Evolutionary conservation across 2,113 vertebrate species (phyloP).

Genomic region (Clinocottus analis): DNA sequence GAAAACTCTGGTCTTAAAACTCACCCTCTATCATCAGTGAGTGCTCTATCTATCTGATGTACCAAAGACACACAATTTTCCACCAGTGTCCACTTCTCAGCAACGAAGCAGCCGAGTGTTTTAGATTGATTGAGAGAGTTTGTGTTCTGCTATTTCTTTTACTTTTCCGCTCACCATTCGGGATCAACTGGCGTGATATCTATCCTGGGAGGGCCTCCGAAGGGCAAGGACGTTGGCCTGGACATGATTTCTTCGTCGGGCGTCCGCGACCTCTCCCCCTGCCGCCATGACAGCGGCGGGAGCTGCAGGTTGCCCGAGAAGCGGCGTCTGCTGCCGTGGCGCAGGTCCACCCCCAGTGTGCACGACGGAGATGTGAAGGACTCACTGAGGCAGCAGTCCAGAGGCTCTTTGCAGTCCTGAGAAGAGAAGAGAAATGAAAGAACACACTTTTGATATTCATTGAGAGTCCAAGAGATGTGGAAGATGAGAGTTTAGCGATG

Average conservation of each 20-base stretch:
- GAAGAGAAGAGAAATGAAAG: background rate
- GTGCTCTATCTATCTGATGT: background rate
- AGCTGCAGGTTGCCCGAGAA: conserved; percentile 94
- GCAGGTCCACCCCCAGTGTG: conserved; percentile 92
- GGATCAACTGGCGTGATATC: conserved; percentile 93
- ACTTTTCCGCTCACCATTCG: conserved; percentile 86
- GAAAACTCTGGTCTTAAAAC: background rate
- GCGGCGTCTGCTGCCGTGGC: conserved; percentile 89
- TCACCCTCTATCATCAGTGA: background rate
- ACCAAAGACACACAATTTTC: background rate
- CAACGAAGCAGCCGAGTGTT: background rate
- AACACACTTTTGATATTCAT: background rate
- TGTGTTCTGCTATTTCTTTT: background rate
- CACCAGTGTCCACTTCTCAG: background rate
- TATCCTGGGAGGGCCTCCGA: conserved; percentile 90
- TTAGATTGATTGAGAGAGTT: background rate
- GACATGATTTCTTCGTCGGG: conserved; percentile 89
- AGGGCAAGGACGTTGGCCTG: conserved; percentile 91
- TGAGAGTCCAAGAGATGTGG: background rate
- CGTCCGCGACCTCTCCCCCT: conserved; percentile 87
- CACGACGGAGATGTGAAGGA: conserved; percentile 91
- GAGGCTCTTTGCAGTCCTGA: conserved; percentile 89
- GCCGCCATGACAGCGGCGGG: conserved; percentile 92
- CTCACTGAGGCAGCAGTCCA: conserved; percentile 90
- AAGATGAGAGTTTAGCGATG: background rate